phyloP scores from a whole-genome alignment of 2,113 vertebrate species.

The Ramphastos sulfuratus region DNA sequence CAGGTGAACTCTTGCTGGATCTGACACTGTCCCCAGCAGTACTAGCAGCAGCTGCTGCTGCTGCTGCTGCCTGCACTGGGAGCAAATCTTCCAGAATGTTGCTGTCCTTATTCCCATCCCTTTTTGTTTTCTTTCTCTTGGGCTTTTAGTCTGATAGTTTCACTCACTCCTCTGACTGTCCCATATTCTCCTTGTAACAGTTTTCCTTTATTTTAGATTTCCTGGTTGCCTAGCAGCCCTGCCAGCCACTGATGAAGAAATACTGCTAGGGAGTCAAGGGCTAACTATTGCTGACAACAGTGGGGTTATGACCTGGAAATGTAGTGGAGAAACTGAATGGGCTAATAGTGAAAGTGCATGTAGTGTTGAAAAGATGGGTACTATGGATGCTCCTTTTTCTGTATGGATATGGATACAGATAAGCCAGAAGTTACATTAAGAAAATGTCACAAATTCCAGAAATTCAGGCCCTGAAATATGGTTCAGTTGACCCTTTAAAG shows the following conservation, averaged over 20 bases:
- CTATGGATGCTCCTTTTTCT: background rate
- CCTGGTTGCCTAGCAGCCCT: conserved; percentile 2
- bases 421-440: background rate
- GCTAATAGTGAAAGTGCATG: background rate
- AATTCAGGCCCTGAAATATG: background rate
- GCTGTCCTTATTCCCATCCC: background rate
- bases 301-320: conserved; percentile 36
- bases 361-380: background rate
- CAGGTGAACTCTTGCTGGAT: background rate
- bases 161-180: background rate
- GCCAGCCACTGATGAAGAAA: background rate
- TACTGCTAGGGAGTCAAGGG: conserved; percentile 13
- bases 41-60: background rate
- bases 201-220: conserved; percentile 34
- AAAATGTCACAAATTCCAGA: background rate
- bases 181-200: background rate
- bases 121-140: background rate
- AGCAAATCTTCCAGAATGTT: background rate
- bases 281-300: conserved; percentile 17
- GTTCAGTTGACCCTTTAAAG: background rate
- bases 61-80: background rate
- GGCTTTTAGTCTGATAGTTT: background rate
- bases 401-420: background rate
- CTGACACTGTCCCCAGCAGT: background rate
- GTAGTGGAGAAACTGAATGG: background rate